Conservation (phyloP, 53 echinoderm and acorn worm species). For the Henricia sp. region DNA sequence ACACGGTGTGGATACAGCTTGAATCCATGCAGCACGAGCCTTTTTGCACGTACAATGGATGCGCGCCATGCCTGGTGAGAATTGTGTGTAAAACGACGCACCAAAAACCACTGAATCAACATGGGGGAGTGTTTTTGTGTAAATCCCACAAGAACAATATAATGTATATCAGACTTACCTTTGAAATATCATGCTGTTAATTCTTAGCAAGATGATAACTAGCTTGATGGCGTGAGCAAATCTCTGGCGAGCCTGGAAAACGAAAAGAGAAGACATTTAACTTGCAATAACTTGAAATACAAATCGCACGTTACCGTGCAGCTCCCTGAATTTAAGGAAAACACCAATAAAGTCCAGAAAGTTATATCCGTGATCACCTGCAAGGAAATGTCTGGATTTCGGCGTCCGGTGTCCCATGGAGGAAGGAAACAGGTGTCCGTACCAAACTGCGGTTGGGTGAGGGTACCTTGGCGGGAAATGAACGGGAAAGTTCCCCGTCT, state of each 20-base stretch:
- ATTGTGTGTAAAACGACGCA: neutral
- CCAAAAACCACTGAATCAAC: neutral
- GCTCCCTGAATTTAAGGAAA: neutral
- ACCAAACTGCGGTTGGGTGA: neutral
- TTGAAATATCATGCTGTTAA: constrained; percentile 71
- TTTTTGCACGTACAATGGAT: too few species aligned
- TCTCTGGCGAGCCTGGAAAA: constrained; percentile 74
- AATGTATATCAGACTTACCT: constrained; percentile 61
- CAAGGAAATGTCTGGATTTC: neutral
- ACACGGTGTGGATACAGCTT: too few species aligned
- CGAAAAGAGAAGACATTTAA: too few species aligned
- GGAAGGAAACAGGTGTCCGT: too few species aligned
- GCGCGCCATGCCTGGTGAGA: neutral
- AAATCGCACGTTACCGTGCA: too few species aligned
- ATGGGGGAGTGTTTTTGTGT: neutral
- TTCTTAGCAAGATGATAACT: constrained; percentile 75
- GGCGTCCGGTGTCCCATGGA: neutral
- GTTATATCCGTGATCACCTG: neutral
- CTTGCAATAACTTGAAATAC: neutral
- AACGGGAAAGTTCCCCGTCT: neutral
- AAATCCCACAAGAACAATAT: neutral
- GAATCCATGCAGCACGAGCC: too few species aligned
- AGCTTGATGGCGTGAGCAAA: constrained; percentile 79
- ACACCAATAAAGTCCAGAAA: too few species aligned
- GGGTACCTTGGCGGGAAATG: constrained; percentile 17